A percentile compares a stretch with the other conserved stretches of the same genome.
Evolutionary conservation across 2,113 vertebrate species (phyloP).

Genomic region (Agapornis roseicollis): DNA sequence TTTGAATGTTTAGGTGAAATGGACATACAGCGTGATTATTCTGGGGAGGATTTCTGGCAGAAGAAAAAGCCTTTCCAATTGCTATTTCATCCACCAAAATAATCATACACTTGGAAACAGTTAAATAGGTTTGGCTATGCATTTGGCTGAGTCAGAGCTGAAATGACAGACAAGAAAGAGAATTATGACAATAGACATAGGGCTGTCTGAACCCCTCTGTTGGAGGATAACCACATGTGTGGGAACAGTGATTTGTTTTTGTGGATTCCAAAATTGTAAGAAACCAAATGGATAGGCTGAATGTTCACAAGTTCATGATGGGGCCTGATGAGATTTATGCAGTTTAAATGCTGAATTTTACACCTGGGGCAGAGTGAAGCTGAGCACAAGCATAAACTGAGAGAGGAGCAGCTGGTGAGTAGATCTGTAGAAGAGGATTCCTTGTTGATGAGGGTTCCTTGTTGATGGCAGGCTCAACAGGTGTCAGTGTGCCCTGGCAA

Average conservation of each 20-base stretch:
- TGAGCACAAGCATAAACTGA: neutral
- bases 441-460: too few relatives aligned
- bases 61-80: neutral
- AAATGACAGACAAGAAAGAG: neutral
- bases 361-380: neutral
- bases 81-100: neutral
- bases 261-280: neutral
- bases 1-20: neutral
- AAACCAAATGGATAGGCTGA: neutral
- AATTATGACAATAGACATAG: neutral
- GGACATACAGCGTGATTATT: neutral
- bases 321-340: neutral
- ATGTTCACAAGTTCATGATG: neutral
- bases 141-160: neutral
- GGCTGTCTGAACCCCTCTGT: neutral
- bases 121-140: neutral
- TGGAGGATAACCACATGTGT: accelerated
- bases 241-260: neutral
- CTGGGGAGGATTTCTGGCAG: neutral
- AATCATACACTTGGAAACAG: neutral
- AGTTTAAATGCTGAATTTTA: neutral
- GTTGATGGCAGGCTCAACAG: accelerated
- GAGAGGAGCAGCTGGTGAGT: neutral
- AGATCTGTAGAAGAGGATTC: neutral
- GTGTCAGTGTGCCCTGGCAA: neutral